A percentile compares a stretch with the other conserved stretches of the same genome.
phyloP scores from a whole-genome alignment of 2,797 vertebrate genomes.

The Cyprinella venusta region DNA sequence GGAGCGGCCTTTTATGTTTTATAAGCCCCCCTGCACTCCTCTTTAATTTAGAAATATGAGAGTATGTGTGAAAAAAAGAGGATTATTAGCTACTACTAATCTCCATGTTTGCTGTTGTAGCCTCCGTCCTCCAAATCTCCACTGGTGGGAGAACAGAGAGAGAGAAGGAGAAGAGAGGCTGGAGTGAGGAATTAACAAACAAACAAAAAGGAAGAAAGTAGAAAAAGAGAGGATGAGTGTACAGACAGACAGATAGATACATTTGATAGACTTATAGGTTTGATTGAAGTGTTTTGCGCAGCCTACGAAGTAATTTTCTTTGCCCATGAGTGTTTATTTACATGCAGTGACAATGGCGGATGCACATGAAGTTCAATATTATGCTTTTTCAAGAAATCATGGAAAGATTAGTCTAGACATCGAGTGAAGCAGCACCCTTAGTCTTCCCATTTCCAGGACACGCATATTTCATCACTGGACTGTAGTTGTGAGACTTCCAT shows the following conservation, averaged over 20 bases:
- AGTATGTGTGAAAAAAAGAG: conserved; percentile 90
- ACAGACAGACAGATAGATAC: background rate
- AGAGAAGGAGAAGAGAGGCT: background rate
- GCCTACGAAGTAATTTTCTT: no score
- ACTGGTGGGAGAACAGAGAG: conserved; percentile 19
- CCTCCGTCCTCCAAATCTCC: conserved; percentile 27
- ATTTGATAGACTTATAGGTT: no score
- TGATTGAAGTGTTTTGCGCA: no score
- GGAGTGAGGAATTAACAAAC: background rate
- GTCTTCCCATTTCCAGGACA: no score
- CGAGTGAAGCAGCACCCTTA: no score
- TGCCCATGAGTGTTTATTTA: no score
- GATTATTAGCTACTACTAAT: conserved; percentile 97
- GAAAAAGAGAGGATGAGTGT: conserved; percentile 49
- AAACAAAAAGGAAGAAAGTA: background rate
- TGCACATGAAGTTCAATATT: no score
- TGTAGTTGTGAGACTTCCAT: no score
- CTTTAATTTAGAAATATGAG: conserved; percentile 99
- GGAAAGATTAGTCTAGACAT: no score
- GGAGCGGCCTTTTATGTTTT: conserved; percentile 92
- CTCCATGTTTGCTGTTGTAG: conserved; percentile 71
- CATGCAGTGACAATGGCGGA: no score
- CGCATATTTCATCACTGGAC: no score
- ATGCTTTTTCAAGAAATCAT: no score
- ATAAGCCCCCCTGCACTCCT: conserved; percentile 91